Percentiles rank a stretch among this genome's conserved stretches.
Evolutionary conservation across 2,888 invertebrate species (phyloP).

Genomic region (Allygus modestus): DNA sequence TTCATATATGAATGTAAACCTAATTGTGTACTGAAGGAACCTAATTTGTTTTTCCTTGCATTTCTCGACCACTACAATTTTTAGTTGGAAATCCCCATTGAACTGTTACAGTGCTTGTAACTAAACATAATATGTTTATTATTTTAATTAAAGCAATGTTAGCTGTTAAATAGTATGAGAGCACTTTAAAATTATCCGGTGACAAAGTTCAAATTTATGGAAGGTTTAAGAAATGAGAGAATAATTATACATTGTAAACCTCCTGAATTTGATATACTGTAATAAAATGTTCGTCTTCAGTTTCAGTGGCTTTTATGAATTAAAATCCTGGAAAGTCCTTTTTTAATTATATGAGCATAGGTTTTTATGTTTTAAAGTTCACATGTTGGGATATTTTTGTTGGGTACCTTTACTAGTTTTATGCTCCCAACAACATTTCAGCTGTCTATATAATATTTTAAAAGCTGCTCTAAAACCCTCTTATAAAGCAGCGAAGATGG

Average conservation of each 20-base stretch:
- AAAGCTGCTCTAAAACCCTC: too few relatives aligned
- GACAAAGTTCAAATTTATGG: constrained; percentile 45
- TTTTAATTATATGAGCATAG: too few relatives aligned
- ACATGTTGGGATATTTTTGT: too few relatives aligned
- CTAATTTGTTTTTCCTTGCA: background rate
- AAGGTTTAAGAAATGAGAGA: constrained; percentile 42
- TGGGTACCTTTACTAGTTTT: too few relatives aligned
- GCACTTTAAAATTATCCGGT: constrained; percentile 36
- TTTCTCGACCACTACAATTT: background rate
- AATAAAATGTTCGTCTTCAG: constrained; percentile 48
- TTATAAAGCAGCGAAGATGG: too few relatives aligned
- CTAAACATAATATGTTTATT: background rate
- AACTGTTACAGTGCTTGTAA: background rate
- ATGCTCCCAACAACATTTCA: too few relatives aligned
- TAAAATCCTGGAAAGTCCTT: background rate
- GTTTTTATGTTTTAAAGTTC: too few relatives aligned
- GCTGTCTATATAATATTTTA: too few relatives aligned
- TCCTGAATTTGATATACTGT: constrained; percentile 45
- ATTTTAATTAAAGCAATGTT: constrained; percentile 44
- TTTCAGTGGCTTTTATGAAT: constrained; percentile 32
- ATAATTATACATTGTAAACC: constrained; percentile 35
- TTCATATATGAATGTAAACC: constrained; percentile 7
- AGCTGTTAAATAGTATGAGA: constrained; percentile 35
- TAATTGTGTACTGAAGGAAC: background rate
- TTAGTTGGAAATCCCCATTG: background rate